Conservation (phyloP, 2,113 vertebrate species). For the Cephalopholis sonnerati region DNA sequence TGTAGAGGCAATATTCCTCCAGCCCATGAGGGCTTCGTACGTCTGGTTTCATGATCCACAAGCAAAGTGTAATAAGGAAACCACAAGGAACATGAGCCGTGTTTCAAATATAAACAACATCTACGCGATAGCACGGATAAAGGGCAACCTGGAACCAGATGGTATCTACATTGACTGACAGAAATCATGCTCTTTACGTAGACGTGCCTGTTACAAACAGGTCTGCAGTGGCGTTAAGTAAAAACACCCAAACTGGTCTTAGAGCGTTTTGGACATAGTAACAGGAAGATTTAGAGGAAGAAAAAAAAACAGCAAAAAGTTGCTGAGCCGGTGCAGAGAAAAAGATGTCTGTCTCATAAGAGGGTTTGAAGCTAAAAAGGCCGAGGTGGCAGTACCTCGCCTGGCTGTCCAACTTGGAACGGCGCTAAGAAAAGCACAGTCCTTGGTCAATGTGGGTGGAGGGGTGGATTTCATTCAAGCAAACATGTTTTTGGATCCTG, state of each 20-base stretch:
- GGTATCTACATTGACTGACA: conserved; percentile 54
- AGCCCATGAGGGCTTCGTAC: conserved; percentile 54
- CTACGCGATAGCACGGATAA: conserved; percentile 67
- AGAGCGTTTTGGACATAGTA: conserved; percentile 42
- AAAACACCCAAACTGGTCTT: conserved; percentile 53
- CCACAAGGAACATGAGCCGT: conserved; percentile 74
- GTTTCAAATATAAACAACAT: conserved; percentile 82
- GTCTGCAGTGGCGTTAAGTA: conserved; percentile 44
- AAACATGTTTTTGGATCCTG: conserved; percentile 87
- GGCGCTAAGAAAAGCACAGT: conserved; percentile 84
- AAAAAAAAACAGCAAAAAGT: conserved; percentile 53
- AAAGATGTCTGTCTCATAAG: conserved; percentile 73
- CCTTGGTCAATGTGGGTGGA: conserved; percentile 82
- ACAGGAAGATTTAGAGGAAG: conserved; percentile 55
- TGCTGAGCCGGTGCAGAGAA: conserved; percentile 66
- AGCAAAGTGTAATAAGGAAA: conserved; percentile 78
- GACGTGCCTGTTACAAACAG: conserved; percentile 56
- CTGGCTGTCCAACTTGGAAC: conserved; percentile 82
- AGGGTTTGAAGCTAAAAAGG: conserved; percentile 75
- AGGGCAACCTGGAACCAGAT: conserved; percentile 70
- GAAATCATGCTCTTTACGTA: conserved; percentile 60
- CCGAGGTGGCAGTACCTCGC: conserved; percentile 81
- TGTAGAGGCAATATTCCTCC: conserved; percentile 56
- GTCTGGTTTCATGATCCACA: conserved; percentile 62
- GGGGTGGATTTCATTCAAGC: conserved; percentile 85